Conservation (phyloP, 2,113 vertebrate species). For the Rhea pennata region DNA sequence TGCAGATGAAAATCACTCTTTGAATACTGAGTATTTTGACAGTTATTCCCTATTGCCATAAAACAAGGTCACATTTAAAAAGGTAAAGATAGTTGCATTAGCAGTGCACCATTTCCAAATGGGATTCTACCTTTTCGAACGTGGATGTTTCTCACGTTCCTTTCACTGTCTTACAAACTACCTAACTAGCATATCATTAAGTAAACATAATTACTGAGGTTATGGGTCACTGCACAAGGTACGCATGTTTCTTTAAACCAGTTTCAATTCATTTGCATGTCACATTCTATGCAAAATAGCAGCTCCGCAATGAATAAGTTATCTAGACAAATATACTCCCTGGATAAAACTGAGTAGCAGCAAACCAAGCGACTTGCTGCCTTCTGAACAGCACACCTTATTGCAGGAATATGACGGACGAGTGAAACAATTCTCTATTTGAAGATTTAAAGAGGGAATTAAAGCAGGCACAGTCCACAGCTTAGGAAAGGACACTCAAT, state of each 20-base stretch:
- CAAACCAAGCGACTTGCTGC: not conserved
- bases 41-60: not conserved
- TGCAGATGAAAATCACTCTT: not conserved
- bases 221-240: conserved; percentile 8
- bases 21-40: not conserved
- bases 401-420: not conserved
- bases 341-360: not conserved
- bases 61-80: not conserved
- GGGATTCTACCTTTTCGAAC: not conserved
- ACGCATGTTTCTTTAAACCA: not conserved
- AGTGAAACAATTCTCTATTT: not conserved
- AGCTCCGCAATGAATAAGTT: not conserved
- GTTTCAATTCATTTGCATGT: conserved; percentile 8
- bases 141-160: not conserved
- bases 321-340: not conserved
- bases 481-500: not conserved
- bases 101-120: not conserved
- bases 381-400: not conserved
- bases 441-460: not conserved
- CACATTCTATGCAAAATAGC: conserved; percentile 10
- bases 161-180: not conserved
- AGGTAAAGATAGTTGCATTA: not conserved
- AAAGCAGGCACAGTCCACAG: not conserved
- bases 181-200: not conserved
- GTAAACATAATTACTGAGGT: not conserved